Conservation (phyloP, 2,113 vertebrate species). For the human (Homo sapiens) region GRCh38 chr15:57519001-57519500, state of each 20-base stretch:
- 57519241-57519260: neutral
- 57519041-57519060: constrained; percentile 26
- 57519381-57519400: neutral
- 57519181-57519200: neutral
- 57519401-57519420: neutral
- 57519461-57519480: neutral
- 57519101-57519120: constrained; percentile 47
- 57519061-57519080: neutral
- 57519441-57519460: neutral
- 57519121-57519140: neutral
- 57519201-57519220: rapidly evolving
- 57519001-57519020: neutral
- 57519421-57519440: neutral
- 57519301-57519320: neutral
- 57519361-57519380: neutral
- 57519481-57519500: neutral
- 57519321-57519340: neutral
- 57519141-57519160: neutral
- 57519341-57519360: neutral
- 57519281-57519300: neutral
- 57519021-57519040: neutral
- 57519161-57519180: neutral
- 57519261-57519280: neutral
- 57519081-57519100: constrained; percentile 41
- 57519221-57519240: no score